Evolutionary conservation across 2,888 invertebrate genomes (phyloP).

Genomic region (Drosophila leonis): DNA sequence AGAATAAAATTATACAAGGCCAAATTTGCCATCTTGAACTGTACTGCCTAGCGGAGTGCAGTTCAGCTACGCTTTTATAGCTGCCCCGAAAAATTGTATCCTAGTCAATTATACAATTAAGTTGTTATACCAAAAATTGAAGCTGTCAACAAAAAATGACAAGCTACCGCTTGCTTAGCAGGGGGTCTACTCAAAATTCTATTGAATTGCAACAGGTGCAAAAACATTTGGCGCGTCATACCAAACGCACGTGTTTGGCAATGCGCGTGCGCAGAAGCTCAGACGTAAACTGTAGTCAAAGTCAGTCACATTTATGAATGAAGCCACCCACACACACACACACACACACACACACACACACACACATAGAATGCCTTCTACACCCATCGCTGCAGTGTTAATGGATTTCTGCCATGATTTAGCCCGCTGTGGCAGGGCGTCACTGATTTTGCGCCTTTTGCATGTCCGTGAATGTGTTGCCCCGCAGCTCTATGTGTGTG

Average conservation of each 20-base stretch:
- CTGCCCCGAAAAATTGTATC: neutral
- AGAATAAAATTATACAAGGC: slow-evolving; percentile 73
- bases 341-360: neutral
- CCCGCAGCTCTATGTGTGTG: slow-evolving; percentile 12
- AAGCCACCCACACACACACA: slow-evolving; percentile 18
- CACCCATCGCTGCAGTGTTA: slow-evolving; percentile 48
- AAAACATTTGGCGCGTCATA: slow-evolving; percentile 34
- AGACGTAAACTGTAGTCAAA: slow-evolving; percentile 61
- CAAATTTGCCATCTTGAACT: slow-evolving; percentile 41
- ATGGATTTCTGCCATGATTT: slow-evolving; percentile 68
- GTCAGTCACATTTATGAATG: slow-evolving; percentile 68
- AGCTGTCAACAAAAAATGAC: slow-evolving; percentile 50
- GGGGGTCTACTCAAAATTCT: neutral
- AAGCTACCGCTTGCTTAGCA: neutral
- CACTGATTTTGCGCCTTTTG: slow-evolving; percentile 77
- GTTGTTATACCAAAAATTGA: slow-evolving; percentile 53
- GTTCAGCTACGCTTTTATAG: slow-evolving; percentile 52
- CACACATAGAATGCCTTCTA: neutral
- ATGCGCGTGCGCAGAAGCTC: slow-evolving; percentile 65
- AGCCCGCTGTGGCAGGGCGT: slow-evolving; percentile 43
- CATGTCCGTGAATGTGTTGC: slow-evolving; percentile 58
- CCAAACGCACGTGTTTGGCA: slow-evolving; percentile 32
- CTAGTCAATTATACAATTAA: slow-evolving; percentile 41
- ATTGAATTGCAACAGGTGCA: slow-evolving; percentile 40
- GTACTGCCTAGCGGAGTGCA: neutral